Evolutionary conservation across 1,140 invertebrate genomes (phyloP), one percentile per base, ranked within the genome.

Genomic region (Meteorus sp.): DNA sequence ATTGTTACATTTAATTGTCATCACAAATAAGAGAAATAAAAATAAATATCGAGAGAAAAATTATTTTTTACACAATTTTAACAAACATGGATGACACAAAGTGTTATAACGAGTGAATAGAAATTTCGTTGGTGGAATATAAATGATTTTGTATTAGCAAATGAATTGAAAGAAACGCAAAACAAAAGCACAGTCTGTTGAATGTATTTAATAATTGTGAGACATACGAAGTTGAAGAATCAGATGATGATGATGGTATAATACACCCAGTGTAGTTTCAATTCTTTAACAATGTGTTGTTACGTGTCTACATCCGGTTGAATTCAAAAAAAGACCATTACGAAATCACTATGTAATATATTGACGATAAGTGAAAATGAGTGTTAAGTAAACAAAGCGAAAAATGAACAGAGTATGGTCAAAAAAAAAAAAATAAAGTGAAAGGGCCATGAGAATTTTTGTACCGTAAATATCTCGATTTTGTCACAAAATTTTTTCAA

Each of bases 251-350:
- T n/a, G n/a, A n/a, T n/a, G n/a, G n/a, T n/a, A n/a, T n/a, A n/a
- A n/a, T n/a, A n/a, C n/a, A n/a, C n/a, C n/a, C 15, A 39, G 8
- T 39, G 35, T 15, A 11, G 29, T 39, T 39, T n/a, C 35, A 11
- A 39, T 8, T 39, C 35, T 39, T 11, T 39, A 39, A 39, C 35
- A 39, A 7, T 11, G 9, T 27, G 27, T 56, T 35, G 39, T 56
- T 56, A 56, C 44, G 35, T 55, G 13, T 50, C 35, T 17, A 61
- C 52, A 56, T 56, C 59, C 52, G 54, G 29, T 56, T 51, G 13
- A 50, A 29, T 17, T 4, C 11, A 47, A 41, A 44, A 20, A 48
- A 9, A n/a, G 27, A 15, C 2, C 19, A 41, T 55, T 60, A 54
- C 52, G 35, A 56, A 55, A 56, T 55, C 31, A 5, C 15, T 31